phyloP scores from a whole-genome alignment of 2,888 invertebrate species.

The Heliconius charithonia region DNA sequence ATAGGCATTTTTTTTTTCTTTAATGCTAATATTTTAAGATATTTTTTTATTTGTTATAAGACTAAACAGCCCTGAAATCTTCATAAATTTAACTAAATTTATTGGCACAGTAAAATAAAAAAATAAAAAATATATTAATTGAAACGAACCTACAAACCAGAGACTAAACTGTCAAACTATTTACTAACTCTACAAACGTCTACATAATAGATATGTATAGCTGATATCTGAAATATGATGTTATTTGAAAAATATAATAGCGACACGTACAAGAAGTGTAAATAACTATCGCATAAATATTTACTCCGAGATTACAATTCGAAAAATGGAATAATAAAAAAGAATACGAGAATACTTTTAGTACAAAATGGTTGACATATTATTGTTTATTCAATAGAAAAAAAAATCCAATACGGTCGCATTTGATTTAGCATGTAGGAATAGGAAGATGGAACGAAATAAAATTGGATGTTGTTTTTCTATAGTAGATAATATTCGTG shows the following conservation, averaged over 20 bases:
- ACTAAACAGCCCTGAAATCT: too few relatives aligned
- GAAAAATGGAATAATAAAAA: background rate
- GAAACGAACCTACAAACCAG: background rate
- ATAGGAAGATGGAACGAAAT: too few relatives aligned
- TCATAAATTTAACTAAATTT: too few relatives aligned
- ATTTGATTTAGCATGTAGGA: background rate
- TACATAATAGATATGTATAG: background rate
- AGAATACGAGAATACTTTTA: background rate
- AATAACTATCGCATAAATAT: background rate
- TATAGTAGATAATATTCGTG: background rate
- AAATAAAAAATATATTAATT: background rate
- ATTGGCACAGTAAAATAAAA: background rate
- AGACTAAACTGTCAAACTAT: background rate
- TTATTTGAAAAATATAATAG: too few relatives aligned
- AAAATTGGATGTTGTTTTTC: too few relatives aligned
- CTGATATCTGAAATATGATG: background rate
- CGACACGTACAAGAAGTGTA: background rate
- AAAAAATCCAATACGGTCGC: background rate
- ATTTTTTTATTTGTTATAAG: too few relatives aligned
- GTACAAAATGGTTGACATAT: background rate
- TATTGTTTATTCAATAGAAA: background rate
- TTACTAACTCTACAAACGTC: background rate
- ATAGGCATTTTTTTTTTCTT: too few relatives aligned
- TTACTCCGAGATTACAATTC: background rate
- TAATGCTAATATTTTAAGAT: too few relatives aligned